Conservation (phyloP, 2,888 invertebrate species). For the Lasius platythorax region DNA sequence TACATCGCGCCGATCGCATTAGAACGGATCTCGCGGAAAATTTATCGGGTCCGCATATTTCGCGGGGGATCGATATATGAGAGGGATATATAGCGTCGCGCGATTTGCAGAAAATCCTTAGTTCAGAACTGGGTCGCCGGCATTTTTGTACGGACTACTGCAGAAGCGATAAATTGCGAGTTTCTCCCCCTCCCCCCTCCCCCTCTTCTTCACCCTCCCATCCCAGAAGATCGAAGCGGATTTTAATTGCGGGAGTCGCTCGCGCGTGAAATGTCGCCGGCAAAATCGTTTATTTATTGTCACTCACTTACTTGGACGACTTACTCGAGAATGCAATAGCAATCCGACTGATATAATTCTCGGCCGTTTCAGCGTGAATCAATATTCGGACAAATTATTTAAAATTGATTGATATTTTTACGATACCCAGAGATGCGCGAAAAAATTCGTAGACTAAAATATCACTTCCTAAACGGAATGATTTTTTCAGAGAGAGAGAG, state of each 20-base stretch:
- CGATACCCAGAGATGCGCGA: neutral
- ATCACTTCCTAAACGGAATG: neutral
- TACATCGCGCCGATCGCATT: constrained; percentile 47
- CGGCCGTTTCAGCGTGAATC: neutral
- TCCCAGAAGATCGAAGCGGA: constrained; percentile 37
- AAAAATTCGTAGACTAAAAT: neutral
- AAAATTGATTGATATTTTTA: neutral
- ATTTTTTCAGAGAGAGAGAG: neutral
- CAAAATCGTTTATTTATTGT: constrained; percentile 53
- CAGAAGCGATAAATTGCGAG: constrained; percentile 47
- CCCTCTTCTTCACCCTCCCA: neutral
- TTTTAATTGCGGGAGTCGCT: constrained; percentile 49
- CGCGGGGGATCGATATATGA: constrained; percentile 43
- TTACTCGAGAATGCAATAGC: constrained; percentile 7
- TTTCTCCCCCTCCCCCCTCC: no score
- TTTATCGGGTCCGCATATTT: constrained; percentile 48
- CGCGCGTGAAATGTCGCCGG: constrained; percentile 45
- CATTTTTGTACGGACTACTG: constrained; percentile 48
- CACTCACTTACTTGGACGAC: constrained; percentile 29
- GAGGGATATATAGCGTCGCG: constrained; percentile 37
- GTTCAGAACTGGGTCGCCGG: constrained; percentile 43
- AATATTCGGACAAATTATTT: neutral
- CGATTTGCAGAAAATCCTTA: constrained; percentile 54
- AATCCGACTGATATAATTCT: neutral
- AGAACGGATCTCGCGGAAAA: constrained; percentile 48